phyloP scores from a whole-genome alignment of 2,797 vertebrate genomes.

The Tenualosa thibaudeaui region DNA sequence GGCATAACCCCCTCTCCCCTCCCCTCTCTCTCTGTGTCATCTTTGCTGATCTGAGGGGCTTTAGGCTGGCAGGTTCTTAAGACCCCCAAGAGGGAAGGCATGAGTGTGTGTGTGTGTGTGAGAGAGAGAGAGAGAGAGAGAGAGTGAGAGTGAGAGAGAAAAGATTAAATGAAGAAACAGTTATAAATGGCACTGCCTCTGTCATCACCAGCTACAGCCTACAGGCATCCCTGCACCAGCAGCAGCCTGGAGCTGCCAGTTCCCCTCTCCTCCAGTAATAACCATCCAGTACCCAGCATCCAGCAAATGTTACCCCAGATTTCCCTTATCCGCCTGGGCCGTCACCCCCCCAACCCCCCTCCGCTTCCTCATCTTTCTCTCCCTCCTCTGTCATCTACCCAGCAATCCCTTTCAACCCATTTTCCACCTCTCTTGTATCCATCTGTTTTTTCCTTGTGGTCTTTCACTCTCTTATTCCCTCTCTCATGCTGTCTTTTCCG shows the following conservation, averaged over 20 bases:
- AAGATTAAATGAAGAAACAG: constrained; percentile 51
- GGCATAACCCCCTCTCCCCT: no score
- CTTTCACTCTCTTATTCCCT: constrained; percentile 35
- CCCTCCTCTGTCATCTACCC: constrained; percentile 11
- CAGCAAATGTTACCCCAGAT: neutral
- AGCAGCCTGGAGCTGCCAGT: constrained; percentile 16
- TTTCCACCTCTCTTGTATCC: neutral
- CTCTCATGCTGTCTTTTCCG: constrained; percentile 27
- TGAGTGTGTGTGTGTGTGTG: neutral
- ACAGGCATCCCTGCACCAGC: constrained; percentile 28
- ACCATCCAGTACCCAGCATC: neutral
- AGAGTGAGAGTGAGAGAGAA: neutral
- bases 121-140: neutral
- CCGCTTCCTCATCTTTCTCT: neutral
- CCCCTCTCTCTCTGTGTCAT: constrained; percentile 19
- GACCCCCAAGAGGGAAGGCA: constrained; percentile 44
- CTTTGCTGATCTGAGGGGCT: constrained; percentile 53
- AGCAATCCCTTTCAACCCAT: neutral
- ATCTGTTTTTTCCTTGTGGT: neutral
- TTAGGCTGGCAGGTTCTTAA: constrained; percentile 59
- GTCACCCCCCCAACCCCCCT: constrained; percentile 18
- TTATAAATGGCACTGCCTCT: constrained; percentile 47
- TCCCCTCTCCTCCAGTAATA: constrained; percentile 13
- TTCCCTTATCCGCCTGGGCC: neutral
- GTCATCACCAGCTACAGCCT: constrained; percentile 61